Base-by-base conservation (phyloP, 1,140 invertebrate species). In the Cotesia typhae region DNA sequence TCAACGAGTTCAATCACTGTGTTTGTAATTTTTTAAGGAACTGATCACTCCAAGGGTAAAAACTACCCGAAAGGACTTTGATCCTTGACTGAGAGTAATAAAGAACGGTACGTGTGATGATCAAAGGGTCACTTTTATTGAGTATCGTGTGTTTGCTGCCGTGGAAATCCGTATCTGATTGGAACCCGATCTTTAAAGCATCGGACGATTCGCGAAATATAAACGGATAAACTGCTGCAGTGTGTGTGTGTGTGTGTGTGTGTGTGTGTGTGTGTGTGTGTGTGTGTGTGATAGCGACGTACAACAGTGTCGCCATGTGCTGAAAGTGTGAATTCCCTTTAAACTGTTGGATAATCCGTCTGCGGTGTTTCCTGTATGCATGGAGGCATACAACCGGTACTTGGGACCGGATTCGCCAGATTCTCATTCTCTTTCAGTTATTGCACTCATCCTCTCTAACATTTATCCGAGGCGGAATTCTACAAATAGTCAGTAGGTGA, bases 401-500 rank as follows among this genome's bases (percentile, higher is more conserved):
- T 67, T 20, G n/a, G 10, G 52, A 65, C 70, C 70, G 70, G 59
- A 72, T 67, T 67, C 65, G 36, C 66, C 52, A 28, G 47, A 14
- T 67, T 65, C 37, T 37, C 28, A 36, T 14, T 14, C 20, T 14
- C 69, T 38, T 60, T 38, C 37, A 14, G 37, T 36, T 67, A 7
- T 35, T 59, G 20, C 53, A 55, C 38, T 51, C 35, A 10, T 47
- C 14, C 17, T 60, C 66, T 47, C 28, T 47, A 47, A 47, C 41
- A 47, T 64, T 38, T 10, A 14, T 53, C 35, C 61, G 28, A 35
- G 38, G 14, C 14, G 14, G 17, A 5, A 78, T 76, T 79, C 82
- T 83, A 79, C 84, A 82, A 83, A 84, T 84, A 85, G 81, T 83
- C 81, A 80, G 79, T 77, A 79, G 78, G 75, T 76, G 82, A 85